These are phyloP conservation scores for Spongilla lacustris DNA, from an alignment of 37 sponge, comb jelly and placozoan species.

Conservation along the genomic window DNA sequence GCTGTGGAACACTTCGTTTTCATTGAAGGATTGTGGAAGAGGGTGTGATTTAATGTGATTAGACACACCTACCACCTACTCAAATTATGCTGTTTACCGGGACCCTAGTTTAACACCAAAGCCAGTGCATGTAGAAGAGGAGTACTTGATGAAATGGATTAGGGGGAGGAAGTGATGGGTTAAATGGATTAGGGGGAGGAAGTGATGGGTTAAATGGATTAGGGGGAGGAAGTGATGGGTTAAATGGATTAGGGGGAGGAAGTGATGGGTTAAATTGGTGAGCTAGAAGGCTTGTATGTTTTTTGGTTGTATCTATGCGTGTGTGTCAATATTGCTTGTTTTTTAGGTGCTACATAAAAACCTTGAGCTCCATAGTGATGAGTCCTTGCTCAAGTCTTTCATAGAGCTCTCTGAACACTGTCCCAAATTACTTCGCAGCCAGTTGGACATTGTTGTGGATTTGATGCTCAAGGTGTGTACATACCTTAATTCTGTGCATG, in stretches of 20 bases:
- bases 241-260: background rate
- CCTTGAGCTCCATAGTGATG: constrained; percentile 72
- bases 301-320: background rate
- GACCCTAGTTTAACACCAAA: too few relatives aligned
- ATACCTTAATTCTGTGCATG: too few relatives aligned
- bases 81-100: too few relatives aligned
- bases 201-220: background rate
- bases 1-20: background rate
- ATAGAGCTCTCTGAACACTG: constrained; percentile 91
- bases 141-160: too few relatives aligned
- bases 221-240: background rate
- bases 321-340: background rate
- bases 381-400: constrained; percentile 80
- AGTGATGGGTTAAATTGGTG: too few relatives aligned
- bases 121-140: too few relatives aligned
- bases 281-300: background rate
- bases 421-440: constrained; percentile 85
- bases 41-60: background rate
- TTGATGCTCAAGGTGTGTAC: constrained; percentile 81
- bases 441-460: constrained; percentile 69
- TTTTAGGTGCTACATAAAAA: constrained; percentile 72
- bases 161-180: too few relatives aligned
- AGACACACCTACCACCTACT: background rate
- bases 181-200: background rate
- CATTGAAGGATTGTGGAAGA: background rate